Conservation (phyloP, 2,888 invertebrate genomes). For the Bimastos eiseni region DNA sequence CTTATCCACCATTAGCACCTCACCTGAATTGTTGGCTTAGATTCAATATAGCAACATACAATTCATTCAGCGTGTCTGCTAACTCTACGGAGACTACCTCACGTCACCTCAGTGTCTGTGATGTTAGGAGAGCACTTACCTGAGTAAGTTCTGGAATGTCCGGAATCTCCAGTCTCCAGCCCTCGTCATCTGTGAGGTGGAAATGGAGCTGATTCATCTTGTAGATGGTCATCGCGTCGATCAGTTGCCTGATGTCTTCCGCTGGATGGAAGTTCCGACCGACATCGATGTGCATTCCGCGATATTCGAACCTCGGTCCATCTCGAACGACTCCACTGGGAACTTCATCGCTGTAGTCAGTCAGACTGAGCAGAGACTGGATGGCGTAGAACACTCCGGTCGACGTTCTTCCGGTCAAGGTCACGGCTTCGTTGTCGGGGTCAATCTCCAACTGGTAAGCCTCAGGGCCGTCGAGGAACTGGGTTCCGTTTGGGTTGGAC, state of each 20-base stretch:
- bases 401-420: not conserved
- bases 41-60: not conserved
- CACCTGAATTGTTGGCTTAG: no score
- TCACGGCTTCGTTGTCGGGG: not conserved
- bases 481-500: conserved; percentile 3
- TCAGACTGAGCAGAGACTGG: conserved; percentile 37
- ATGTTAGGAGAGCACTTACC: conserved; percentile 41
- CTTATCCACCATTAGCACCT: no score
- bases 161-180: conserved; percentile 58
- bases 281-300: conserved; percentile 56
- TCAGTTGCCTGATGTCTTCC: conserved; percentile 37
- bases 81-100: not conserved
- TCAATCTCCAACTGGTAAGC: conserved; percentile 21
- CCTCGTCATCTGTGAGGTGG: conserved; percentile 59
- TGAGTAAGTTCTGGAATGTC: conserved; percentile 55
- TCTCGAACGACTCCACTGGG: conserved; percentile 28
- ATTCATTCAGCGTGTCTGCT: not conserved
- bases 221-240: conserved; percentile 56
- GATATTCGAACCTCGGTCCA: conserved; percentile 30
- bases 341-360: conserved; percentile 1
- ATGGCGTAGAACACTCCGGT: conserved; percentile 39
- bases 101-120: not conserved
- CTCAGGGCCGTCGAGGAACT: not conserved
- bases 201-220: conserved; percentile 58
- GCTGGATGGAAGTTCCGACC: conserved; percentile 53